Percentiles rank a stretch among this genome's conserved stretches.
These are phyloP conservation scores for Idaea straminata DNA, from an alignment of 2,888 invertebrate genomes.

Conservation along the genomic window DNA sequence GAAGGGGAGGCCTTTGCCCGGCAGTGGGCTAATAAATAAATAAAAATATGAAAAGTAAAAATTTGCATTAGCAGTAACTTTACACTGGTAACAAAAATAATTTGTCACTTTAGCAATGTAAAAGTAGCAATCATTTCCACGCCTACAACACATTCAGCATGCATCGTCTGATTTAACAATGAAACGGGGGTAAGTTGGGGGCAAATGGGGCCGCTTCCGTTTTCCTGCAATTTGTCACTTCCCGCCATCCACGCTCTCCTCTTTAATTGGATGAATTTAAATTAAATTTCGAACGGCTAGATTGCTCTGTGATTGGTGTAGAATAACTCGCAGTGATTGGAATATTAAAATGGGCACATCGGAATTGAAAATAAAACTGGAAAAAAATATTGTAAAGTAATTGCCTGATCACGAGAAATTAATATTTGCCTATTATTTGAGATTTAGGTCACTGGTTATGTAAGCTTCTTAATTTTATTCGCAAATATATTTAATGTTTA, in stretches of 20 bases:
- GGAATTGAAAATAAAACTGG: neutral
- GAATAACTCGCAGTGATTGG: slow-evolving; percentile 16
- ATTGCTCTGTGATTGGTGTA: slow-evolving; percentile 32
- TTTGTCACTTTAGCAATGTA: too few relatives aligned
- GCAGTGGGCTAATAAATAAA: too few relatives aligned
- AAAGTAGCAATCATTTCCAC: neutral
- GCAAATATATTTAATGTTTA: too few relatives aligned
- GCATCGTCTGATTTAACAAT: slow-evolving; percentile 7
- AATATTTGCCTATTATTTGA: neutral
- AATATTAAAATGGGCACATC: neutral
- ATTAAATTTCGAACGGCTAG: slow-evolving; percentile 38
- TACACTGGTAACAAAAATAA: too few relatives aligned
- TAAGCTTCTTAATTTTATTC: too few relatives aligned
- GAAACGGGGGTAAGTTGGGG: slow-evolving; percentile 20
- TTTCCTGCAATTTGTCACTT: slow-evolving; percentile 46
- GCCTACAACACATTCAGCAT: neutral
- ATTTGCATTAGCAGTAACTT: too few relatives aligned
- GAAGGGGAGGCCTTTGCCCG: too few relatives aligned
- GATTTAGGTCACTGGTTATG: neutral
- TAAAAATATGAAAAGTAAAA: too few relatives aligned
- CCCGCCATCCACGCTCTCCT: slow-evolving; percentile 27
- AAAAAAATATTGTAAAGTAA: neutral
- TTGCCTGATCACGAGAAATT: neutral
- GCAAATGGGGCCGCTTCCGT: slow-evolving; percentile 29
- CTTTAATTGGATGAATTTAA: slow-evolving; percentile 44